Evolutionary conservation across 2,888 invertebrate species (phyloP).

Genomic region (Hypselothyrea guttata): DNA sequence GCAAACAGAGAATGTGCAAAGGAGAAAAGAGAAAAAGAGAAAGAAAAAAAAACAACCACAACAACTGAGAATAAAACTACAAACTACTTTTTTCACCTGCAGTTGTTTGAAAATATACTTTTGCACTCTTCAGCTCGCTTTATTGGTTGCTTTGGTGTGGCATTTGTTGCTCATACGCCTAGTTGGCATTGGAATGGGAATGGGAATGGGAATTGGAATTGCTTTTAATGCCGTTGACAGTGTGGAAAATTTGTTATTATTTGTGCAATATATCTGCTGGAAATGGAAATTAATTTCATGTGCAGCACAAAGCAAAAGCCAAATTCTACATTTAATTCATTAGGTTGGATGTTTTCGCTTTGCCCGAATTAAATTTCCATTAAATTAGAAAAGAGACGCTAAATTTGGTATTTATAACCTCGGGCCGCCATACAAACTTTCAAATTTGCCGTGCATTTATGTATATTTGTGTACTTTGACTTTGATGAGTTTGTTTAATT

Average conservation of each 20-base stretch:
- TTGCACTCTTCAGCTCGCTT: too few species aligned
- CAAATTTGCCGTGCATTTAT: conserved; percentile 2
- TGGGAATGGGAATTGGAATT: too few species aligned
- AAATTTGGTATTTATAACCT: background rate
- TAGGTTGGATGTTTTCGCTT: too few species aligned
- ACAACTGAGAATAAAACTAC: conserved; percentile 1
- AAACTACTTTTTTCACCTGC: background rate
- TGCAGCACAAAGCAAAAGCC: too few species aligned
- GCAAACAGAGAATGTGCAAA: conserved; percentile 4
- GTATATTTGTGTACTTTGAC: conserved; percentile 23
- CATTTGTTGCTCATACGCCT: conserved; percentile 21
- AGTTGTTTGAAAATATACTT: background rate
- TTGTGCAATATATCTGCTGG: conserved; percentile 9
- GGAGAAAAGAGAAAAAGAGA: conserved; percentile 3
- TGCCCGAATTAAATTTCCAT: too few species aligned
- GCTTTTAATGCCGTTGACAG: conserved; percentile 14
- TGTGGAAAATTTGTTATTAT: conserved; percentile 15
- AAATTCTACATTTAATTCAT: too few species aligned
- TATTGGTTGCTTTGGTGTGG: too few species aligned
- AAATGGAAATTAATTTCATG: conserved; percentile 18
- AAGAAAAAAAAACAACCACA: conserved; percentile 7
- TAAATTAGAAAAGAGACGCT: too few species aligned
- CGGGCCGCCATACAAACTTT: too few species aligned
- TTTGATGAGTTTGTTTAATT: conserved; percentile 12
- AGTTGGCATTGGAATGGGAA: too few species aligned